These are phyloP conservation scores for Lacanobia oleracea DNA, from an alignment of 2,888 invertebrate species.

Conservation along the genomic window DNA sequence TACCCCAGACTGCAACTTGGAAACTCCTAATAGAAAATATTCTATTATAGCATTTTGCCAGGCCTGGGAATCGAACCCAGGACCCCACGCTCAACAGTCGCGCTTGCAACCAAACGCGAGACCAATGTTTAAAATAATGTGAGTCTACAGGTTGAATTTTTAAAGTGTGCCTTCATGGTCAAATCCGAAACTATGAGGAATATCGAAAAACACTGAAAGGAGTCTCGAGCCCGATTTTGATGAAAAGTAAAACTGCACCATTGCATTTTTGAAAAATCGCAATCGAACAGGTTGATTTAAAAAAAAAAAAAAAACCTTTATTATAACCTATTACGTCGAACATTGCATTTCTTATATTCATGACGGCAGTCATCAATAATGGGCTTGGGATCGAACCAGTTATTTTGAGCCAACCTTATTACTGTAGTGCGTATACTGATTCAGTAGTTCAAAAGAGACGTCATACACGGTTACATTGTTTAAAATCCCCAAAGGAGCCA, in stretches of 20 bases:
- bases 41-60: no score
- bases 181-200: no score
- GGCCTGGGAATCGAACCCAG: background rate
- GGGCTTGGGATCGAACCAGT: slow-evolving; percentile 1
- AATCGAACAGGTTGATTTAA: no score
- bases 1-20: background rate
- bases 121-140: no score
- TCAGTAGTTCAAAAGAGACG: background rate
- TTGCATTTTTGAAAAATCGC: no score
- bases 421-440: background rate
- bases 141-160: no score
- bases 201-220: no score
- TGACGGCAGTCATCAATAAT: background rate
- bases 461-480: slow-evolving; percentile 3
- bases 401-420: slow-evolving; percentile 3
- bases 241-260: no score
- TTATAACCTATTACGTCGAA: slow-evolving; percentile 25
- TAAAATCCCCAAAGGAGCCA: slow-evolving; percentile 12
- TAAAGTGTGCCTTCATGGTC: no score
- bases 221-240: no score
- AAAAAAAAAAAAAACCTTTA: no score
- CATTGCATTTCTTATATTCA: slow-evolving; percentile 27
- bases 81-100: background rate
- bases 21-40: background rate
- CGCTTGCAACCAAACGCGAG: no score